Evolutionary conservation across 2,888 invertebrate species (phyloP), one percentile per base, ranked within the genome.

Genomic region (Meloe dianella): DNA sequence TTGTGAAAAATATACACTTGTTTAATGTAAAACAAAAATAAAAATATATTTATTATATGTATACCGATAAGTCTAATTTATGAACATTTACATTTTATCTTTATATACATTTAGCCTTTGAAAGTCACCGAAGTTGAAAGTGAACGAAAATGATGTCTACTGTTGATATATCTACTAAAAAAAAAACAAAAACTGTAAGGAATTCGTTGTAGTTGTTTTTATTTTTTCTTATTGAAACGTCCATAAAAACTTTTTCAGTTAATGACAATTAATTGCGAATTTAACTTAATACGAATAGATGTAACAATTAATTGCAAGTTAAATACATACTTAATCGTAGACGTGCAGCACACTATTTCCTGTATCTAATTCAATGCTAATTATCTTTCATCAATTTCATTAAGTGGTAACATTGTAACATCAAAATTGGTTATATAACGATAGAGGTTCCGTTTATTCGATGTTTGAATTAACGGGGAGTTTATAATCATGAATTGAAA

Each of bases 11-110:
- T 20, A 41, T 30, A 38, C 12, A 35, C 10, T 5, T 47, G 20
- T 47, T 47, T 10, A 20, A 47, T 47, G 20, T 41, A 17, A 0
- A 17, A 17, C 41, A 47, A 20, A 20, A 20, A 47, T 10, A 20
- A 20, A 20, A 47, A 3, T n/a, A 47, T 5, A 9, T 20, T 47
- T 47, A 20, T 20, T 47, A 47, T 47, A 47, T 47, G 20, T 20
- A 47, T 17, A 47, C 47, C 20, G 47, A 47, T 47, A 47, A 47
- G 20, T 47, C 9, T 20, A 47, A 47, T 47, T 47, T 47, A 47
- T 47, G 47, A 47, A 47, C 10, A 47, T 47, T 20, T 47, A 47
- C 47, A 47, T 20, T n/a, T 47, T 47, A 47, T 47, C 47, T 47
- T 17, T 20, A n/a, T n/a, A n/a, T n/a, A n/a, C n/a, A 20, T 47